A percentile compares a stretch with the other conserved stretches of the same genome.
Conservation (phyloP, 2,888 invertebrate genomes). For the Myopa tessellatipennis region DNA sequence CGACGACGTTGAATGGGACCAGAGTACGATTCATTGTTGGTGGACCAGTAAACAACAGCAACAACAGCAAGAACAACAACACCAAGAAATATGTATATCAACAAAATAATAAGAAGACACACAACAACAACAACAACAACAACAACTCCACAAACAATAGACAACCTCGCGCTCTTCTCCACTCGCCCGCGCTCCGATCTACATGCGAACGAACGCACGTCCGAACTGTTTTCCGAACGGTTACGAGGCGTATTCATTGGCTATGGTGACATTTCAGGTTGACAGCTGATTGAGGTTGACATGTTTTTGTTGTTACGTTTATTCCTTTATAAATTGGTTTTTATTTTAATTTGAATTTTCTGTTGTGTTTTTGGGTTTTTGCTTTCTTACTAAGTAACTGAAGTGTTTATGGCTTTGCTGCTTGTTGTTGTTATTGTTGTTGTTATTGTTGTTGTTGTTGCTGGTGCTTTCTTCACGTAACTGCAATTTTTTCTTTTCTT, state of each 20-base stretch:
- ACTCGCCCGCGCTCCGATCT: not conserved
- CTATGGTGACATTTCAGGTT: slow-evolving; percentile 49
- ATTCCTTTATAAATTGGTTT: not conserved
- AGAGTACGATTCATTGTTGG: no score
- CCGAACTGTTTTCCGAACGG: not conserved
- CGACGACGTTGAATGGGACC: no score
- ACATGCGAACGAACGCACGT: not conserved
- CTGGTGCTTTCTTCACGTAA: no score
- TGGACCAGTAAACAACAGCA: not conserved
- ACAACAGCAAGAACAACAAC: not conserved
- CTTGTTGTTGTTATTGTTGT: slow-evolving; percentile 11
- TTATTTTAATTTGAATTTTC: slow-evolving; percentile 3
- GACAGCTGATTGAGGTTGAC: slow-evolving; percentile 52
- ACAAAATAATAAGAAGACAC: not conserved
- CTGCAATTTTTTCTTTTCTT: no score
- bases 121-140: slow-evolving; percentile 3
- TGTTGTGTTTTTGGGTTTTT: not conserved
- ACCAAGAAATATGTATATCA: not conserved
- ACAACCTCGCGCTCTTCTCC: not conserved
- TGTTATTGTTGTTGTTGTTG: slow-evolving; percentile 25
- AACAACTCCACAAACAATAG: not conserved
- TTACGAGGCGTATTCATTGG: slow-evolving; percentile 39
- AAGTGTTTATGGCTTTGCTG: not conserved
- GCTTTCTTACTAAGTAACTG: not conserved
- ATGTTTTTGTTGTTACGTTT: slow-evolving; percentile 39